Conservation (phyloP, 2,888 invertebrate genomes). For the Pandemis heparana region DNA sequence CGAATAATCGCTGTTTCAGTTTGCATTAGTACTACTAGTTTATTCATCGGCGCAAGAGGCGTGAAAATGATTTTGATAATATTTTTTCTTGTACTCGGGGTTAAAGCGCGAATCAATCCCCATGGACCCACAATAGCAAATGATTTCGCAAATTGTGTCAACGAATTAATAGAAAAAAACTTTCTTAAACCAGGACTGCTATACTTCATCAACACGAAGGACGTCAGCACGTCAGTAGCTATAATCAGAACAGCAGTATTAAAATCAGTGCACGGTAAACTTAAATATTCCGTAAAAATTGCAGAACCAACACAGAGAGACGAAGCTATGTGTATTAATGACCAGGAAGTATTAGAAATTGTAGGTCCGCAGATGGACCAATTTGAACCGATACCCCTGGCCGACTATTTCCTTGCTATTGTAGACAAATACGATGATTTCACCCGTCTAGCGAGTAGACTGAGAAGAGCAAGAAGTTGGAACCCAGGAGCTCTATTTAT, state of each 20-base stretch:
- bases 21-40: not conserved
- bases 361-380: constrained; percentile 55
- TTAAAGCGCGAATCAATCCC: constrained; percentile 57
- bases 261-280: constrained; percentile 55
- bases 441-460: constrained; percentile 57
- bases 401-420: constrained; percentile 69
- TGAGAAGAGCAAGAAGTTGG: constrained; percentile 69
- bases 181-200: constrained; percentile 64
- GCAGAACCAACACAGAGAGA: constrained; percentile 55
- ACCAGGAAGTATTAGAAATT: constrained; percentile 44
- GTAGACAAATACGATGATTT: constrained; percentile 65
- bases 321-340: constrained; percentile 55
- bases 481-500: constrained; percentile 72
- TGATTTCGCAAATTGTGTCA: constrained; percentile 65
- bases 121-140: constrained; percentile 63
- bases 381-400: constrained; percentile 56
- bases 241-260: constrained; percentile 61
- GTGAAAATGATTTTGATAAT: constrained; percentile 10
- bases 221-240: constrained; percentile 56
- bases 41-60: not conserved
- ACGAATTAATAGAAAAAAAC: constrained; percentile 58
- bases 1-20: not conserved
- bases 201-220: constrained; percentile 61
- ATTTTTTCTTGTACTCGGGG: constrained; percentile 22
- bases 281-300: constrained; percentile 59